A percentile compares a stretch with the other conserved stretches of the same genome.
Evolutionary conservation across 2,888 invertebrate genomes (phyloP).

Genomic region (Drosophila sordidula): DNA sequence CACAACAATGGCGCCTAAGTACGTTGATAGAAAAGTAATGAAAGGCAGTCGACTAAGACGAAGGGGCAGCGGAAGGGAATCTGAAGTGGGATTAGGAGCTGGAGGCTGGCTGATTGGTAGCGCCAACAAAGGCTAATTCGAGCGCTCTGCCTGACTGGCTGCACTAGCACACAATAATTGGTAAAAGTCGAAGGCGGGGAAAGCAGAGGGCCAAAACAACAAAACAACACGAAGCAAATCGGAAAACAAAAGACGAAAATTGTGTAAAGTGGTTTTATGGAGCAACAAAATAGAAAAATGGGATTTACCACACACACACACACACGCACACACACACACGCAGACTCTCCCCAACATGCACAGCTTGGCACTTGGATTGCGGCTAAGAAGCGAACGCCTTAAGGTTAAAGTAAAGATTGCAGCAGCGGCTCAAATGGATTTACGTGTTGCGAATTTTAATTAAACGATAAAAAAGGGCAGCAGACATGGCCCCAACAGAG

Average conservation of each 20-base stretch:
- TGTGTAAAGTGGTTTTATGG: conserved; percentile 81
- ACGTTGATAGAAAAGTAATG: conserved; percentile 80
- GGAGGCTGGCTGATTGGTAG: conserved; percentile 65
- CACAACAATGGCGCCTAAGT: conserved; percentile 77
- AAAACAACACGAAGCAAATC: conserved; percentile 66
- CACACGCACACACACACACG: conserved; percentile 55
- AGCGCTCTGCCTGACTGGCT: conserved; percentile 46
- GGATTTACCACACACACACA: conserved; percentile 73
- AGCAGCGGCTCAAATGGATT: conserved; percentile 81
- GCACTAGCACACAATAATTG: conserved; percentile 73
- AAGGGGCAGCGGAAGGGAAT: neutral
- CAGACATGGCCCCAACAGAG: conserved; percentile 44
- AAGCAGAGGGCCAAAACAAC: conserved; percentile 15
- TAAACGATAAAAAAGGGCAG: conserved; percentile 79
- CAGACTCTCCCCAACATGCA: conserved; percentile 16
- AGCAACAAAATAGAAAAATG: conserved; percentile 81
- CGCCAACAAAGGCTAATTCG: conserved; percentile 77
- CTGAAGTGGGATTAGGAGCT: conserved; percentile 13
- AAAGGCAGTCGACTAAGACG: conserved; percentile 50
- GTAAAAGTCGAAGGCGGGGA: conserved; percentile 64
- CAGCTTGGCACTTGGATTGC: conserved; percentile 47
- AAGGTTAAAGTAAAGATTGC: conserved; percentile 81
- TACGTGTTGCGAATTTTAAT: conserved; percentile 82
- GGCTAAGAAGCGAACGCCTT: conserved; percentile 66
- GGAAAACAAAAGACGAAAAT: conserved; percentile 81